phyloP scores from a whole-genome alignment of 2,113 vertebrate genomes.

The Cyrtonyx montezumae region DNA sequence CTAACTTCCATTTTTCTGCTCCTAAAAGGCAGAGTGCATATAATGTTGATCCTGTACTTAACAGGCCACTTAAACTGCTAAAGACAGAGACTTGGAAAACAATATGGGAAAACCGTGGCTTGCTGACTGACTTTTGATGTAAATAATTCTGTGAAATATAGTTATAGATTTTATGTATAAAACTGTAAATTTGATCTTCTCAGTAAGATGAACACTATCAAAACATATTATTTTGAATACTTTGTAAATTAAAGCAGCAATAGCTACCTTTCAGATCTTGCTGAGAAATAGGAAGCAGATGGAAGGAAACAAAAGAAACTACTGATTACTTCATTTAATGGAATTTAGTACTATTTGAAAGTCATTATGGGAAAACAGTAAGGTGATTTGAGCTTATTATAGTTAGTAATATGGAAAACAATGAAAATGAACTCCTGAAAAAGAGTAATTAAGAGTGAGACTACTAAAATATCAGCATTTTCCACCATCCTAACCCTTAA shows the following conservation, averaged over 20 bases:
- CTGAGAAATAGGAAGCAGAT: background rate
- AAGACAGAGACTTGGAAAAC: background rate
- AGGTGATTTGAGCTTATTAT: background rate
- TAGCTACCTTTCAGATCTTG: background rate
- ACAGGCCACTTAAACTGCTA: background rate
- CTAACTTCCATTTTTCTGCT: background rate
- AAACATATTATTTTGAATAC: background rate
- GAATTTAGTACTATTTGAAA: conserved; percentile 6
- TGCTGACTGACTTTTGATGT: background rate
- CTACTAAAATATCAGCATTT: background rate
- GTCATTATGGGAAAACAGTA: background rate
- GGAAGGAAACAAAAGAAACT: background rate
- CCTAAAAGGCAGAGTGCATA: background rate
- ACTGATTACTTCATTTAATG: conserved; percentile 27
- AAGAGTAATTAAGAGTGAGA: background rate
- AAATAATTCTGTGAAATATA: background rate
- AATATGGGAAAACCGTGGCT: background rate
- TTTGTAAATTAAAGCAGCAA: background rate
- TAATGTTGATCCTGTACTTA: background rate
- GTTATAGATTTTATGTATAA: background rate
- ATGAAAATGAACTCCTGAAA: background rate
- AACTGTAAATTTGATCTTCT: background rate
- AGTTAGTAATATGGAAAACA: background rate
- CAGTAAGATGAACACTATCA: background rate
- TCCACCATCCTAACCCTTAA: background rate